A percentile compares a stretch with the other conserved stretches of the same genome.
These are phyloP conservation scores for Acrobasis consociella DNA, from an alignment of 2,888 invertebrate species.

Conservation along the genomic window DNA sequence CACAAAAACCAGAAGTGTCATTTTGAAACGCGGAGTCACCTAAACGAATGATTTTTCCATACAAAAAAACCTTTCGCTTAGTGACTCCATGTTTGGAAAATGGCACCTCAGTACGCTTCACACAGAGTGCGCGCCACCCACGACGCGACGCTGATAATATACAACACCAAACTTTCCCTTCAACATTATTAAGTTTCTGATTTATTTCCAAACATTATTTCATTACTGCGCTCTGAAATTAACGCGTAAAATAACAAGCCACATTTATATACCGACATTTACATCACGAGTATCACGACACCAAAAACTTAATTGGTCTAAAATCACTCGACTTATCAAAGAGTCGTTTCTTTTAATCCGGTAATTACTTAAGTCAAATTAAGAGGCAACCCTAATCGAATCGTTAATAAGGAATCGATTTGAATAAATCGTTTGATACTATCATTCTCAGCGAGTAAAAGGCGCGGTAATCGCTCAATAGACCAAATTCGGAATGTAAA, in stretches of 20 bases:
- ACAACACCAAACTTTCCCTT: conserved; percentile 8
- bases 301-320: not conserved
- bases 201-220: not conserved
- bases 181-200: conserved; percentile 6
- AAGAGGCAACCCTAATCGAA: conserved; percentile 20
- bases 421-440: conserved; percentile 17
- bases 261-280: conserved; percentile 1
- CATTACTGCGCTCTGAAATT: not conserved
- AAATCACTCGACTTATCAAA: conserved; percentile 12
- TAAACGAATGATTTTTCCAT: too few species aligned
- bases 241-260: conserved; percentile 4
- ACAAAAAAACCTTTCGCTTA: too few species aligned
- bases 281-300: not conserved
- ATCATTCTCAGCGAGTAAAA: conserved; percentile 34
- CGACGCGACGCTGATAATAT: not conserved
- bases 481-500: conserved; percentile 34
- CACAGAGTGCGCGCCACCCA: not conserved
- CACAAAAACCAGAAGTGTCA: too few species aligned
- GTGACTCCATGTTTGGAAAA: too few species aligned
- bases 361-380: conserved; percentile 23
- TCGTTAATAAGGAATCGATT: conserved; percentile 23
- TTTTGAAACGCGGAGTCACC: too few species aligned
- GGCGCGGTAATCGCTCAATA: conserved; percentile 33
- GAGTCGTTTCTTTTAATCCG: not conserved
- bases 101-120: not conserved